Evolutionary conservation across 2,888 invertebrate genomes (phyloP).

Genomic region (Drosophila austrosaltans): DNA sequence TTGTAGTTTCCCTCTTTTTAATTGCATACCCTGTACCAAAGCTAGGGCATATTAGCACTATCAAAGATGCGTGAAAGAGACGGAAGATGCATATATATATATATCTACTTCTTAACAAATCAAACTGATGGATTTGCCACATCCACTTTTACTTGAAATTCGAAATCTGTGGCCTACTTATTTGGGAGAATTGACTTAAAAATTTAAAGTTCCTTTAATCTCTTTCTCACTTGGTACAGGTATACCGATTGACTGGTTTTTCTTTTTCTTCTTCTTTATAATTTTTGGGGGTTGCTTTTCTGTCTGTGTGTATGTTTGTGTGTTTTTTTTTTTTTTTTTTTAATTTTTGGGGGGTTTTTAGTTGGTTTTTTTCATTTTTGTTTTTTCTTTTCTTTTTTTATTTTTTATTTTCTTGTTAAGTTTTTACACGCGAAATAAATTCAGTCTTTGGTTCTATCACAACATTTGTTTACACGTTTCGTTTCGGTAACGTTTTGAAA

Average conservation of each 20-base stretch:
- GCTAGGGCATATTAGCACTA: not conserved
- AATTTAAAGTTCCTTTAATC: too few species aligned
- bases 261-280: not conserved
- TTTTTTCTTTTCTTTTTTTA: slow-evolving; percentile 17
- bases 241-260: not conserved
- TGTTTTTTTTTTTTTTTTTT: not conserved
- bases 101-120: not conserved
- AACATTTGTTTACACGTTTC: slow-evolving; percentile 84
- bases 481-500: slow-evolving; percentile 48
- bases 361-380: slow-evolving; percentile 18
- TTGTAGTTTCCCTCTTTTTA: slow-evolving; percentile 9
- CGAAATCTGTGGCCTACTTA: slow-evolving; percentile 4
- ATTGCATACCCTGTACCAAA: not conserved
- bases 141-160: not conserved
- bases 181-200: not conserved
- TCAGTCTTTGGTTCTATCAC: slow-evolving; percentile 84
- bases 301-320: not conserved
- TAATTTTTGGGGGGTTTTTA: not conserved
- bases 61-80: too few species aligned
- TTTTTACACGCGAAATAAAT: slow-evolving; percentile 81
- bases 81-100: too few species aligned
- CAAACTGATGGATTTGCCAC: not conserved
- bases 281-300: slow-evolving; percentile 4
- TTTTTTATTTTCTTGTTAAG: slow-evolving; percentile 52
- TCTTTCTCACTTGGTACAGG: not conserved